These are phyloP conservation scores for Oncorhynchus clarkii DNA, from an alignment of 2,113 vertebrate genomes.

Conservation along the genomic window DNA sequence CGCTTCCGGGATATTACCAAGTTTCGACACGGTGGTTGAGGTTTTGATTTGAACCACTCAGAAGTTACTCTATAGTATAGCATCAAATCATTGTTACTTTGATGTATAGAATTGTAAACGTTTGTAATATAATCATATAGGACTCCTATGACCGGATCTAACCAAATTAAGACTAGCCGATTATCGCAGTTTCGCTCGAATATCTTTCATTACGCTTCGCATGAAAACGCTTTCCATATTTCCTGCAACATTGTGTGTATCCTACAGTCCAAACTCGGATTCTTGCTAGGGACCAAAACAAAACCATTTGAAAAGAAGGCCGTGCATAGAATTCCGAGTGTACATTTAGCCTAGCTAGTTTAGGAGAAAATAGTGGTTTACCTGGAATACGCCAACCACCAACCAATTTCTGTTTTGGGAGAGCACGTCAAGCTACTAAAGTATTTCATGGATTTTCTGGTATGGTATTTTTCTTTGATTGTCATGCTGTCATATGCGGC, in stretches of 20 bases:
- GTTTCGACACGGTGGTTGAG: background rate
- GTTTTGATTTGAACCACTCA: background rate
- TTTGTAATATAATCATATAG: background rate
- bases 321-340: background rate
- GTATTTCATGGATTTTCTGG: slow-evolving; percentile 51
- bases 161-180: background rate
- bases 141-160: background rate
- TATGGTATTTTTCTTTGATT: slow-evolving; percentile 15
- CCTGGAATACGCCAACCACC: background rate
- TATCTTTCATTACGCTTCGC: slow-evolving; percentile 8
- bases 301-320: background rate
- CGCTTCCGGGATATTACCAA: background rate
- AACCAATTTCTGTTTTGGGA: background rate
- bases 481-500: background rate
- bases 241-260: slow-evolving; percentile 16
- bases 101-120: background rate
- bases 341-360: background rate
- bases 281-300: background rate
- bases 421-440: background rate
- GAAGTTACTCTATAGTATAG: background rate
- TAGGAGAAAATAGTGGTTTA: background rate
- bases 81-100: background rate
- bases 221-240: slow-evolving; percentile 7
- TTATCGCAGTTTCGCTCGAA: background rate
- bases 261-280: background rate